Base-by-base conservation (phyloP, 2,888 invertebrate genomes). In the Lycocerus yunnanus region DNA sequence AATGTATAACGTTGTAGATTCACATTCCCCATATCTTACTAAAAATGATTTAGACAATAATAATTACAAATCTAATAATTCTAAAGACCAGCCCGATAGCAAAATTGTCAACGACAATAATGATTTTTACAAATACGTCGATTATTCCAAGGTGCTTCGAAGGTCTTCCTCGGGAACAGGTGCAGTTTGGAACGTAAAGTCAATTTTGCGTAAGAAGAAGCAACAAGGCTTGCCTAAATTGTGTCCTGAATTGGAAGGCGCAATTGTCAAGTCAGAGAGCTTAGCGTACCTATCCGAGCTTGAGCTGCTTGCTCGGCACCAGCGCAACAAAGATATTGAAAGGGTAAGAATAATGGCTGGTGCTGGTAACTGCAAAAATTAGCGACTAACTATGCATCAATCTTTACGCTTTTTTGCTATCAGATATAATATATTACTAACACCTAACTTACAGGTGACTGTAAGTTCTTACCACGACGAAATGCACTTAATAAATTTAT, bases 251-350 rank as follows among this genome's bases (percentile, higher is more conserved):
- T 81, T 88, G 78, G 88, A 88, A 82, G 87, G 86, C 74, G 88
- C 88, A 74, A 88, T 88, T 77, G 84, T 88, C 80, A 88, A 88
- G 81, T 88, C 88, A 13, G 89, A 89, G 81, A 88, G 88, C 82
- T 85, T 89, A 81, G 88, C 88, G 43, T 88, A 89, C 80, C 83
- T 89, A 69, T 85, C 88, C 65, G 88, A 89, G 76, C 84, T 86
- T 79, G 89, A 89, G 81, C 84, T 89, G 83, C 83, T 89, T 75
- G 89, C 88, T 80, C 87, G 89, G 79, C 88, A 88, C 80, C 87
- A 88, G 82, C 84, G 88, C 78, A 88, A 87, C 83, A 88, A 88
- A 83, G 86, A 88, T 72, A 86, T 88, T 72, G 88, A 88, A 81
- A 86, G 88, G 88, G 89, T 89, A 89, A 88, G 88, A 84, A 69